Evolutionary conservation across 2,797 vertebrate genomes (phyloP), one percentile per base, ranked within the genome.

Genomic region (Pitangus sulphuratus): DNA sequence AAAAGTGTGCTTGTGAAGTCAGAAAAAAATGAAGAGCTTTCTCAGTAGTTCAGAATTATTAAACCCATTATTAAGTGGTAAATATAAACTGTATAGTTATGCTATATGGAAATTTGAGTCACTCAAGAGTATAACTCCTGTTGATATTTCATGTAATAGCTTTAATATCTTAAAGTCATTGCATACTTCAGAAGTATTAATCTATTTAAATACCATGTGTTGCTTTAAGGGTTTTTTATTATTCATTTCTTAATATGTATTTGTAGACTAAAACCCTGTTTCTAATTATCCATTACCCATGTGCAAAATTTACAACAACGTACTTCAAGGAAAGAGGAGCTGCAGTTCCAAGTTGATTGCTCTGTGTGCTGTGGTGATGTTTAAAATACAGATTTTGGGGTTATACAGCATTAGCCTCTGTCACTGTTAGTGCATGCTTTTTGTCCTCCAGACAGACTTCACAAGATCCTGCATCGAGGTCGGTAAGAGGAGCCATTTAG

Each of bases 151-250:
- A 1, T 71, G 28, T 82, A 78, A 86, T 60, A 88, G 18, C 40
- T 12, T 94, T 87, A 69, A 44, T 79, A 72, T 66, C 51, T 62
- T 77, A 28, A 40, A 87, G 45, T 68, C n/a, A 24, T 57, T 77
- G n/a, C 68, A 56, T 62, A 45, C 64, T 90, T 93, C 25, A 82
- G 81, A 72, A 93, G 24, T 31, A 79, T 19, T 64, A 60, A 90
- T 72, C 69, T 95, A 51, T 76, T 92, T 87, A 84, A 96, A 87
- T 70, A 31, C 25, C 1, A 0, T 65, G 24, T 60, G n/a, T 92
- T 92, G 64, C 93, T 96, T 96, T 82, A 84, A 84, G 88, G 70
- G 12, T 26, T 72, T 89, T 82, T 88, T 53, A n/a, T 9, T 64
- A 42, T 70, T 88, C 2, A 62, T 88, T 76, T 68, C 51, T 87